Conservation (phyloP, 1,140 invertebrate genomes). For the Spodoptera litura region DNA sequence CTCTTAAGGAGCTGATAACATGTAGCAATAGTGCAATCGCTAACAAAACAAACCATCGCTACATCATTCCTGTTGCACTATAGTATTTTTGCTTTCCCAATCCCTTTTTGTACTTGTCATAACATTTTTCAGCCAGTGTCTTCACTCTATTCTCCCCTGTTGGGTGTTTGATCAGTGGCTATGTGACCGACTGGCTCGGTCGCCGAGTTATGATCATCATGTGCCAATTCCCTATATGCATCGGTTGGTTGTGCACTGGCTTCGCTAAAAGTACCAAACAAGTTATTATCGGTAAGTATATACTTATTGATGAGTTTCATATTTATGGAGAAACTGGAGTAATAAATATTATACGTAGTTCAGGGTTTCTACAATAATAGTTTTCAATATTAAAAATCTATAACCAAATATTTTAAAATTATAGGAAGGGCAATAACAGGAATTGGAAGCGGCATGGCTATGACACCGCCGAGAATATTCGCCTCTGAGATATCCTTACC, state of each 20-base stretch:
- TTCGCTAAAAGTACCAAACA: conserved; percentile 51
- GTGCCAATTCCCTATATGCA: conserved; percentile 56
- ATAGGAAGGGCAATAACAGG: conserved; percentile 81
- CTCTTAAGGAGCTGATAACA: too few relatives aligned
- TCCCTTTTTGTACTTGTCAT: too few relatives aligned
- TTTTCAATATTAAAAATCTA: too few relatives aligned
- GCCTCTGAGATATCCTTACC: conserved; percentile 84
- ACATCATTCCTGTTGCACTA: too few relatives aligned
- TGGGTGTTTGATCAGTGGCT: conserved; percentile 85
- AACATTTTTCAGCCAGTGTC: conserved; percentile 80
- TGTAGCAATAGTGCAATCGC: too few relatives aligned
- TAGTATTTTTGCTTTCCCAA: too few relatives aligned
- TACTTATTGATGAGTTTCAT: too few relatives aligned
- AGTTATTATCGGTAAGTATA: conserved; percentile 63
- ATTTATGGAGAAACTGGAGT: too few relatives aligned
- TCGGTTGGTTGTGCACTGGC: conserved; percentile 66
- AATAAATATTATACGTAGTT: too few relatives aligned
- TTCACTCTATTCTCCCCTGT: conserved; percentile 84
- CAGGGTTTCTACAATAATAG: too few relatives aligned
- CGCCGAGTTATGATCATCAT: conserved; percentile 67
- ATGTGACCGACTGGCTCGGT: conserved; percentile 87
- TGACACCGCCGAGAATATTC: conserved; percentile 87
- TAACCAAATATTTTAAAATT: too few relatives aligned
- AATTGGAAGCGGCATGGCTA: conserved; percentile 87
- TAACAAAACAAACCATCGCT: too few relatives aligned